Conservation (phyloP, 2,888 invertebrate species). For the Anthoptus insignis region DNA sequence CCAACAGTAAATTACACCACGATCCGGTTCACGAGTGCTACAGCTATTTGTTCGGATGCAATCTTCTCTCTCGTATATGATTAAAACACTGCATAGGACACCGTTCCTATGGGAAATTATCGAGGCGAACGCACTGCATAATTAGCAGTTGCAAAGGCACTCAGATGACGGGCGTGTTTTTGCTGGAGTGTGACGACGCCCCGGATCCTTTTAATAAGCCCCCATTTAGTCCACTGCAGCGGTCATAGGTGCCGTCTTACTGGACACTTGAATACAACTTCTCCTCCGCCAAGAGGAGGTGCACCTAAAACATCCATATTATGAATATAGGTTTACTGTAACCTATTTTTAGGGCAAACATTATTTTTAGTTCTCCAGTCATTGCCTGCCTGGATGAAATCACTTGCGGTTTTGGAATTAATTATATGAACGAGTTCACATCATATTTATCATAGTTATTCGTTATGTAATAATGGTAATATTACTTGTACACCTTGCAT, state of each 20-base stretch:
- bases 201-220: too few relatives aligned
- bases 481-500: too few relatives aligned
- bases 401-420: too few relatives aligned
- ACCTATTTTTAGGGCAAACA: too few relatives aligned
- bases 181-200: slow-evolving; percentile 40
- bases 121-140: slow-evolving; percentile 80
- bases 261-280: slow-evolving; percentile 96
- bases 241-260: slow-evolving; percentile 94
- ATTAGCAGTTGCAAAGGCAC: slow-evolving; percentile 78
- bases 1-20: slow-evolving; percentile 77
- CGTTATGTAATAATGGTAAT: too few relatives aligned
- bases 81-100: slow-evolving; percentile 83
- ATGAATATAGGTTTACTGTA: too few relatives aligned
- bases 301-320: slow-evolving; percentile 83
- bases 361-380: too few relatives aligned
- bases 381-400: too few relatives aligned
- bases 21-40: slow-evolving; percentile 64
- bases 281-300: slow-evolving; percentile 97
- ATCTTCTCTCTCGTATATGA: slow-evolving; percentile 82
- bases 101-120: slow-evolving; percentile 82
- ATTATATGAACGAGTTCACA: too few relatives aligned
- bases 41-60: slow-evolving; percentile 82
- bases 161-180: slow-evolving; percentile 59
- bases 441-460: too few relatives aligned
- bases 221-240: slow-evolving; percentile 89